These are phyloP conservation scores for Nixonia krombeini DNA, from an alignment of 1,140 invertebrate genomes.

Conservation along the genomic window DNA sequence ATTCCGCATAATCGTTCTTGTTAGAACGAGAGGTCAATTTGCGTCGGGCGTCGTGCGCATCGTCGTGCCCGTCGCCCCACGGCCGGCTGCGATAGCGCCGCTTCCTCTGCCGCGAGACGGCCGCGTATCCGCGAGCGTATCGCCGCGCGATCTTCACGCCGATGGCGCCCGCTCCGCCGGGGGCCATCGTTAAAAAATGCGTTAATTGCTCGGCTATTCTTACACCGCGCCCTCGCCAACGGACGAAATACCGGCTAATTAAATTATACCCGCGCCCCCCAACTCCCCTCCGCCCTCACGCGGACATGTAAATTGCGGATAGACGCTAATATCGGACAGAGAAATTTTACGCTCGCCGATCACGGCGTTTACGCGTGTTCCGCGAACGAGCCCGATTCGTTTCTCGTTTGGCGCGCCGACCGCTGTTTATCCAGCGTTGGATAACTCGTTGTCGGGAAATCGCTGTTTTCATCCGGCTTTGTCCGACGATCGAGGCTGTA, in stretches of 20 bases:
- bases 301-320: too few relatives aligned
- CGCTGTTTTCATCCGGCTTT: too few relatives aligned
- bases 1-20: slow-evolving; percentile 46
- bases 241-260: slow-evolving; percentile 26
- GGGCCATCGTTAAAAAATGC: slow-evolving; percentile 42
- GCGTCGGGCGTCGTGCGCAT: slow-evolving; percentile 42
- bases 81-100: slow-evolving; percentile 2
- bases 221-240: slow-evolving; percentile 8
- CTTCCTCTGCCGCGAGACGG: slow-evolving; percentile 27
- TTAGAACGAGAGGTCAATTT: slow-evolving; percentile 47
- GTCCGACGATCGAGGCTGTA: too few relatives aligned
- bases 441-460: too few relatives aligned
- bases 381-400: too few relatives aligned
- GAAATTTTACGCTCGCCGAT: not conserved
- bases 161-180: slow-evolving; percentile 36
- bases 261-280: slow-evolving; percentile 12
- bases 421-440: too few relatives aligned
- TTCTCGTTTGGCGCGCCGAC: too few relatives aligned
- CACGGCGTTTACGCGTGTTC: too few relatives aligned
- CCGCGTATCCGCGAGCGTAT: slow-evolving; percentile 37
- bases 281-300: too few relatives aligned
- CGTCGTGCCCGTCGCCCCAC: too few relatives aligned
- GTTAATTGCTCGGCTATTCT: slow-evolving; percentile 45
- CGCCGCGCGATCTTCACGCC: slow-evolving; percentile 40
- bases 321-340: too few relatives aligned